Evolutionary conservation across 2,797 vertebrate species (phyloP).

Genomic region (Avahi laniger): DNA sequence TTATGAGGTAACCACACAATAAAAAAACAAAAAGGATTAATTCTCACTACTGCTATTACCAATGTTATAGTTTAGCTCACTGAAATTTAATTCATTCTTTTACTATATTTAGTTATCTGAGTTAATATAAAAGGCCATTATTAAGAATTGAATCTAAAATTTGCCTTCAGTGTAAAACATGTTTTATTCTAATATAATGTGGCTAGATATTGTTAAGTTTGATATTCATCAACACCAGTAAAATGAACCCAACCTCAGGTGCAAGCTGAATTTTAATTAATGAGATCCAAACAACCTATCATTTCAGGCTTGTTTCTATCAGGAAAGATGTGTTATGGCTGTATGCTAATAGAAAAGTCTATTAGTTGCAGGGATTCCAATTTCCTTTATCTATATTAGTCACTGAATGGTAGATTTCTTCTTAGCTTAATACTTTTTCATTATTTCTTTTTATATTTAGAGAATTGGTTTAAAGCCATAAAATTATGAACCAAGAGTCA

Average conservation of each 20-base stretch:
- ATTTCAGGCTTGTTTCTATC: conserved; percentile 75
- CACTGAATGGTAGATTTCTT: conserved; percentile 75
- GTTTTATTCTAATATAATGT: conserved; percentile 72
- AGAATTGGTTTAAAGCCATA: conserved; percentile 72
- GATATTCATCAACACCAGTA: conserved; percentile 82
- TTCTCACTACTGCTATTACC: neutral
- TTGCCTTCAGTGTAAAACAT: conserved; percentile 64
- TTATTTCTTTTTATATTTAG: conserved; percentile 74
- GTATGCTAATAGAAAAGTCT: conserved; percentile 81
- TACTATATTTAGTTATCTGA: conserved; percentile 62
- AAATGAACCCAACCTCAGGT: conserved; percentile 84
- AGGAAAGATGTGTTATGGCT: conserved; percentile 72
- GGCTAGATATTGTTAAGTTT: conserved; percentile 69
- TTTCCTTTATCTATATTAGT: conserved; percentile 84
- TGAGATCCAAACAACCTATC: conserved; percentile 82
- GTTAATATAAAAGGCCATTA: conserved; percentile 73
- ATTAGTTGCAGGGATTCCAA: conserved; percentile 82
- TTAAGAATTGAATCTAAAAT: conserved; percentile 60
- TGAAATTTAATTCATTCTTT: conserved; percentile 61
- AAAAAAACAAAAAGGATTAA: neutral
- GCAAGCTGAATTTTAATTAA: conserved; percentile 86
- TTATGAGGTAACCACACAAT: neutral
- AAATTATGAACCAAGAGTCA: conserved; percentile 61
- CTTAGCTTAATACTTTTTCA: conserved; percentile 75
- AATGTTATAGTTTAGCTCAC: neutral